A percentile compares a stretch with the other conserved stretches of the same genome.
These are phyloP conservation scores for Varecia variegata DNA, from an alignment of 2,797 vertebrate genomes.

Conservation along the genomic window DNA sequence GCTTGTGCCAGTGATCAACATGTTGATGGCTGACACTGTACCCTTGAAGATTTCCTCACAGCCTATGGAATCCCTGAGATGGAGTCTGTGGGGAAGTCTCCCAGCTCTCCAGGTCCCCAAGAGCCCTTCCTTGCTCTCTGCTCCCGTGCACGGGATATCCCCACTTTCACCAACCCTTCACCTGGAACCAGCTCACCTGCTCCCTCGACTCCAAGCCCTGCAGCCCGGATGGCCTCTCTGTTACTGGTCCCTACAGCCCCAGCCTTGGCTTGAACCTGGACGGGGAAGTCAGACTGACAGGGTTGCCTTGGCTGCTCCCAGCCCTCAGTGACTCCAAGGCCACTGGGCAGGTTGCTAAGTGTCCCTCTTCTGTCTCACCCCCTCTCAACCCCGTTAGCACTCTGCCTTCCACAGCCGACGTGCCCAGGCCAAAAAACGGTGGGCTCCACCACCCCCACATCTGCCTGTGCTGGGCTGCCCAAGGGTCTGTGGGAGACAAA, in stretches of 20 bases:
- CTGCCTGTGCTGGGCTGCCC: fast-evolving
- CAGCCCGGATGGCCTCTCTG: neutral
- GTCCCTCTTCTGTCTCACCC: fast-evolving
- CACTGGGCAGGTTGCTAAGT: neutral
- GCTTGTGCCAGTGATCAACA: neutral
- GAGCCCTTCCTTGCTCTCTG: neutral
- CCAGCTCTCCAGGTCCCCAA: neutral
- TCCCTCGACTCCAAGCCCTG: neutral
- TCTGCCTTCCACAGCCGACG: neutral
- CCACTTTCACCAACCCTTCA: neutral
- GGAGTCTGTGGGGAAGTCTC: neutral
- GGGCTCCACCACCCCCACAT: fast-evolving
- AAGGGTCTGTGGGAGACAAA: neutral
- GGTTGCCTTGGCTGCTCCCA: neutral
- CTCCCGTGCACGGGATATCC: neutral
- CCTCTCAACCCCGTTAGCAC: neutral
- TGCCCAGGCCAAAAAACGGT: neutral
- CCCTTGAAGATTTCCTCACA: neutral
- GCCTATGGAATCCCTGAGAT: neutral
- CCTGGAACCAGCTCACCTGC: neutral
- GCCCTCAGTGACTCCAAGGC: neutral
- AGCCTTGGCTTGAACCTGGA: neutral
- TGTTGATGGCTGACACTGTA: neutral
- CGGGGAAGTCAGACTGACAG: neutral
- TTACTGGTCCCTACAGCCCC: neutral